Base-by-base conservation (phyloP, 2,797 vertebrate genomes). In the Carduelis carduelis region DNA sequence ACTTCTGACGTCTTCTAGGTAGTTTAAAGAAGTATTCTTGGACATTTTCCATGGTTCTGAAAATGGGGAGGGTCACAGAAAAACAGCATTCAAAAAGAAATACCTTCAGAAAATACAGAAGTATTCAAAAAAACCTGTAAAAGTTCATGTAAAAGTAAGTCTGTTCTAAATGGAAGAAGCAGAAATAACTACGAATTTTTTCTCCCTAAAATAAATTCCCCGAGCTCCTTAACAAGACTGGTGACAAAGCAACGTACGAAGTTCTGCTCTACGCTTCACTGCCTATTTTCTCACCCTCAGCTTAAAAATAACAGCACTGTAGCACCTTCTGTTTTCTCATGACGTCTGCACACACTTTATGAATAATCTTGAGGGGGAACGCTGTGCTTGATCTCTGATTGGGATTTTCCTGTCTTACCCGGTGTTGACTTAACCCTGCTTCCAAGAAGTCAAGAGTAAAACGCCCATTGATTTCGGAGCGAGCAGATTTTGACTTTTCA, bases 221-320 rank as follows among this genome's bases (percentile, higher is more conserved):
- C 15, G 3, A 27, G 64, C 55, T 93, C 52, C 69, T 88, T 79
- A 74, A 57, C 66, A 61, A 63, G 90, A 91, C 47, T 34, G 41
- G 91, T 88, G 93, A 86, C 87, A 88, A 93, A 96, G 85, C 89
- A 94, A 52, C 6, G 5, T 90, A 91, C 14, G 60, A 93, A 95
- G 83, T 89, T 94, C 21, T 37, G 63, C 68, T 84, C 86, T 84
- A 41, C 3, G 18, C 91, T 88, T 88, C 39, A 3, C 61, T 89
- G 94, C 85, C 70, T 93, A 21, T 93, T 93, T 97, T 91, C 93
- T 93, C 93, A 94, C 91, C 87, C 94, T 92, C 85, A 24, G 74
- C 78, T 96, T 96, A 97, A 96, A 96, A 96, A 95, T 95, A 95
- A 81, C 93, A 95, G 90, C 93, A 91, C 94, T 89, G 85, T 95